Conservation (phyloP, 1,140 invertebrate species). For the Scaptomyza montana region DNA sequence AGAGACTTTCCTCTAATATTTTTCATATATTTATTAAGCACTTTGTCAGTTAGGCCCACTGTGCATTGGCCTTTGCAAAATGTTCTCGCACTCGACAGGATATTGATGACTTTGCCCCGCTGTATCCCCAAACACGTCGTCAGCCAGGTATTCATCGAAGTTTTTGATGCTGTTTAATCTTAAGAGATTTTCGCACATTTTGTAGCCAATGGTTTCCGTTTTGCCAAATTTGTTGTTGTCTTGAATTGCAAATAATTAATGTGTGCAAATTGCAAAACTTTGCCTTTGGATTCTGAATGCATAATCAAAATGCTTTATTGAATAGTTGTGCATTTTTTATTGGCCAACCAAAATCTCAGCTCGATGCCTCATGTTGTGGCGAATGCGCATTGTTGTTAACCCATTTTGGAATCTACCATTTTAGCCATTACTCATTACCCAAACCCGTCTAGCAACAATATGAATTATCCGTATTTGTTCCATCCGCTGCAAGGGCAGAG, state of each 20-base stretch:
- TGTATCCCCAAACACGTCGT: neutral
- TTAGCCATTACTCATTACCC: neutral
- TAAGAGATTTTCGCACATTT: constrained; percentile 77
- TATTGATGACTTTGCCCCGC: constrained; percentile 64
- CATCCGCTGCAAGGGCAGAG: constrained; percentile 16
- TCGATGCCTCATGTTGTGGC: constrained; percentile 6
- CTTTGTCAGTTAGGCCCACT: constrained; percentile 16
- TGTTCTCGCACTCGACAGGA: constrained; percentile 62
- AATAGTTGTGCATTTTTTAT: constrained; percentile 66
- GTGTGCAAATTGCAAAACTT: constrained; percentile 56
- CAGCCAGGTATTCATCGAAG: constrained; percentile 30
- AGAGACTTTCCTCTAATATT: neutral
- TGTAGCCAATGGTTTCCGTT: constrained; percentile 39
- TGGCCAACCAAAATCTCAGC: neutral
- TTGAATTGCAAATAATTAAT: constrained; percentile 67
- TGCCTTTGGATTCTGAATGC: constrained; percentile 37
- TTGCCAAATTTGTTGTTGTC: constrained; percentile 16
- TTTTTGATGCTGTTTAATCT: constrained; percentile 66
- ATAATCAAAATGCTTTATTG: constrained; percentile 46
- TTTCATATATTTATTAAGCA: neutral
- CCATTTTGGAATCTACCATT: constrained; percentile 4
- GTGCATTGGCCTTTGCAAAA: constrained; percentile 38
- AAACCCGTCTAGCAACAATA: constrained; percentile 20
- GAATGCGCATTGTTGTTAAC: neutral
- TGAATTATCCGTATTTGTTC: neutral